Base-by-base conservation (phyloP, 2,113 vertebrate genomes). In the Neotoma lepida region DNA sequence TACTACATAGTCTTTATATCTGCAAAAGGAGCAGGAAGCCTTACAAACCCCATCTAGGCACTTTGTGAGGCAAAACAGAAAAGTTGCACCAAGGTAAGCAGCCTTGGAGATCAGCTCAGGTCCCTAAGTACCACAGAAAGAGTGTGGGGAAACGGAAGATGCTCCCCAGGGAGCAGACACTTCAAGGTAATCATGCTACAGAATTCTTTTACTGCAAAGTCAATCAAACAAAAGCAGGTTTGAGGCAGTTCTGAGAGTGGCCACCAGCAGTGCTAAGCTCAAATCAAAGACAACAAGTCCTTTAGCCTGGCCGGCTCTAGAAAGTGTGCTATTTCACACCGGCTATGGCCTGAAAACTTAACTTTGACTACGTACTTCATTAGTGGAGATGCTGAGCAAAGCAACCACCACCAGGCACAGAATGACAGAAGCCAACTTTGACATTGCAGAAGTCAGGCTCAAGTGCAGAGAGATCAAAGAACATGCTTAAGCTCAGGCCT, bases 1-100 rank as follows among this genome's bases (percentile, higher is more conserved):
- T 2, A 9, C 39, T 1, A 4, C 1, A 12, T 46, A 39, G 20
- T 4, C 0, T 0, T 58, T 30, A 78, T 14, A 24, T 0, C 1
- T 6, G 24, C 63, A 85, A 22, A 26, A 58, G 63, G 35, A 71
- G 74, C 33, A 54, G n/a, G 35, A n/a, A 24, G n/a, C 66, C 39
- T 28, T 58, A 20, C 56, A 56, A 68, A 63, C 10, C 20, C 56
- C 3, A 18, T 77, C 73, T 46, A 58, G 28, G 39, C 70, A 2
- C 33, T 76, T 20, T 46, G 0, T 4, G n/a, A 10, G 33, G 33
- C 77, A 63, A n/a, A 56, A 18, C 3, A 49, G 64, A 71, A 41
- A 17, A 30, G 28, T 14, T 15, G 24, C 56, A 49, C 5, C 14
- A 24, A 66, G 17, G 35, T 49, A 44, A 84, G 49, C 3, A 8